Evolutionary conservation across 2,113 vertebrate species (phyloP), one percentile per base, ranked within the genome.

Genomic region (Orcinus orca): DNA sequence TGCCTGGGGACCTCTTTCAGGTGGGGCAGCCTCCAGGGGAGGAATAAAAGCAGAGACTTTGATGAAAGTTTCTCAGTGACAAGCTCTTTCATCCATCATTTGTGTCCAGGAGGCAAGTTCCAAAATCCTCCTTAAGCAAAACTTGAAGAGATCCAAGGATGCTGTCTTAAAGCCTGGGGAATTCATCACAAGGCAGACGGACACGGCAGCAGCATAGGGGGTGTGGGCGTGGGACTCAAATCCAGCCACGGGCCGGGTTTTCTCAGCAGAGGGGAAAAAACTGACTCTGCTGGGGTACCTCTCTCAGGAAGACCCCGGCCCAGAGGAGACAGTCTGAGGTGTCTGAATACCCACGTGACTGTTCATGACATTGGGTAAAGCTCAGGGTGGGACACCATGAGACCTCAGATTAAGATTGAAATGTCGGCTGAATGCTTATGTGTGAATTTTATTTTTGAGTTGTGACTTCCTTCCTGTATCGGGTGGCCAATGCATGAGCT

Each of bases 391-490:
- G 23, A 38, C 8, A 29, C 29, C 8, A 2, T 21, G 67, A 33
- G 44, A 55, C 41, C 47, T 87, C 63, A 76, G 73, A 65, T 70
- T 74, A 68, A 74, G 50, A 47, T 58, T 74, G 44, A 88, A 55
- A 96, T 36, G 18, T 70, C 67, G 77, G 74, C 65, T 3, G 9
- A 71, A 31, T 29, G 41, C 53, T 93, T 82, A n/a, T 1, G 2
- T 79, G 83, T 76, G 33, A 70, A 79, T 86, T 96, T 92, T 86
- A 73, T 93, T 91, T 93, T 88, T 73, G 87, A 87, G 15, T 71
- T 68, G 67, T 90, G 63, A 92, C 74, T 96, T 89, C 81, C 70
- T 93, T 97, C 50, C 55, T 94, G 38, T 29, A 20, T 65, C 47
- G 38, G 47, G 23, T 58, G 55, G 84, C 71, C 85, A 93, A 17